Base-by-base conservation (phyloP, 2,113 vertebrate genomes). In the Ophthalmolycus amberensis region DNA sequence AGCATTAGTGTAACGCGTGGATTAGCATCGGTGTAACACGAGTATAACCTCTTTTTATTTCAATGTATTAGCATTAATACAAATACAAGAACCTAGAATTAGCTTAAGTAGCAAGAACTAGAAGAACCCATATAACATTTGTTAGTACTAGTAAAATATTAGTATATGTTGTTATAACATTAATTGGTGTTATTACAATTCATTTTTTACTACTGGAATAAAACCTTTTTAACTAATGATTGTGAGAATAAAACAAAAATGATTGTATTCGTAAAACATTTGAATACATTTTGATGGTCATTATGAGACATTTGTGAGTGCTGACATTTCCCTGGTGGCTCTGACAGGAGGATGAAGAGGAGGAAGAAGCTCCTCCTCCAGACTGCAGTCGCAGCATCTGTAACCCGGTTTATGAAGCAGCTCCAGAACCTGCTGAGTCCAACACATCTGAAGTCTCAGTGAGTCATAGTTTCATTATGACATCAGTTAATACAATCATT, bases 381-480 rank as follows among this genome's bases (percentile, higher is more conserved):
- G 87, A 71, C 42, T 6, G 42, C 29, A 52, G 82, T 38, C 89
- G 65, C 68, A 93, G 77, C 89, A 91, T 95, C 85, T 82, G 12
- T 75, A 96, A 96, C 76, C 95, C 95, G 0, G 85, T 93, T 68
- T 95, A 95, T 42, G 94, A 94, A 29, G 63, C 87, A 0, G 71
- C 48, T 7, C 58, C 90, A 34, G 79, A 84, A 18, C 37, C 80
- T 2, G 64, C 29, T 0, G 59, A 58, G 46, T 29, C 79, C 22
- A 5, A 8, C 40, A 0, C 6, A 0, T 14, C 11, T 4, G 77
- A 60, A 0, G 12, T 65, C 18, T 16, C 70, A 0, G 92, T 86
- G 48, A 90, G 93, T 85, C 65, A 58, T 25, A 56, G 8, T 60
- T 29, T 60, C 12, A 32, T 9, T 9, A 18, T 6, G 25, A 46